phyloP scores from a whole-genome alignment of 2,888 invertebrate genomes.

The Schrankia costaestrigalis region DNA sequence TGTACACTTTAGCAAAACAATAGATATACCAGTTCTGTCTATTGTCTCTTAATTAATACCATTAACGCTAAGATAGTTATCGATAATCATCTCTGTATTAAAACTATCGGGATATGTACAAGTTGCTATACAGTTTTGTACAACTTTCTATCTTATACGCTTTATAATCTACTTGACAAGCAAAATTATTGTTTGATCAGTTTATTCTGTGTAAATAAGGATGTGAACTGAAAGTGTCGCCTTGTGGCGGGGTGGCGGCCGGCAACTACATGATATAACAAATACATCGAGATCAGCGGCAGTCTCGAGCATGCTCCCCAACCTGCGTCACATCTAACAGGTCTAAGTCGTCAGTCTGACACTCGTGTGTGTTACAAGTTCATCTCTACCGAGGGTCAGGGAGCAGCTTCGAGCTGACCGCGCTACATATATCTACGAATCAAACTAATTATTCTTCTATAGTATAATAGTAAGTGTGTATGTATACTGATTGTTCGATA shows the following conservation, averaged over 20 bases:
- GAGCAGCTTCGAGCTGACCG: constrained; percentile 44
- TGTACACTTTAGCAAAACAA: constrained; percentile 72
- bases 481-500: constrained; percentile 69
- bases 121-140: constrained; percentile 73
- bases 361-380: not conserved
- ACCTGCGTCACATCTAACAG: constrained; percentile 6
- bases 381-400: constrained; percentile 16
- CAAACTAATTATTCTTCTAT: constrained; percentile 80
- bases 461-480: constrained; percentile 77
- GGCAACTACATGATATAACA: constrained; percentile 76
- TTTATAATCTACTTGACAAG: constrained; percentile 68
- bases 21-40: constrained; percentile 59
- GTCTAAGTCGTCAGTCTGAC: constrained; percentile 3
- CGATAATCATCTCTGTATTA: constrained; percentile 69
- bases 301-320: constrained; percentile 39
- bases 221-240: constrained; percentile 64
- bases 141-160: constrained; percentile 73
- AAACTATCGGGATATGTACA: constrained; percentile 78
- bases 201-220: constrained; percentile 64
- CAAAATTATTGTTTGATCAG: constrained; percentile 51
- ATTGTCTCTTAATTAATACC: constrained; percentile 73
- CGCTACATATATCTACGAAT: constrained; percentile 79
- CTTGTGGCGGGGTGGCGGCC: constrained; percentile 65
- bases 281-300: constrained; percentile 73
- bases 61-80: constrained; percentile 75